A percentile compares a stretch with the other conserved stretches of the same genome.
Evolutionary conservation across 2,797 vertebrate species (phyloP).

Genomic region (Galagoides demidoff): DNA sequence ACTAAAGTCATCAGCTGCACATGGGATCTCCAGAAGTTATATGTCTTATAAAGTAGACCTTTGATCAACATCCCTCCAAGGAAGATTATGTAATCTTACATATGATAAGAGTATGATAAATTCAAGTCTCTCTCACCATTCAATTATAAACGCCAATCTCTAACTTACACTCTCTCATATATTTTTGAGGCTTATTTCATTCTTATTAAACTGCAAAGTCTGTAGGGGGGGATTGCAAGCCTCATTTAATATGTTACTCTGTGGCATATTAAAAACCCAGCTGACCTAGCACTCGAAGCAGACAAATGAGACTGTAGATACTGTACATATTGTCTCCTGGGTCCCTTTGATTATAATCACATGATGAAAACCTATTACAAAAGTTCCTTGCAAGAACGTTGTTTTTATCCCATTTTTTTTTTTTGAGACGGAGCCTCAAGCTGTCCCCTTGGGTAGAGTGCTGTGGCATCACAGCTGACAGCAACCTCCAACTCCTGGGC

Average conservation of each 20-base stretch:
- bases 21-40: not conserved
- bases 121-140: not conserved
- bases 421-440: no score
- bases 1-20: not conserved
- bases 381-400: not conserved
- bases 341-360: not conserved
- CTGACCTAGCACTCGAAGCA: not conserved
- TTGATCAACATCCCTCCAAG: not conserved
- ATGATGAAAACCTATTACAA: not conserved
- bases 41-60: not conserved
- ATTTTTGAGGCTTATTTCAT: conserved; percentile 7
- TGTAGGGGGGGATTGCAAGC: not conserved
- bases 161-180: not conserved
- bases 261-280: not conserved
- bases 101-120: not conserved
- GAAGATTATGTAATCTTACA: not conserved
- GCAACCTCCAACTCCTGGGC: no score
- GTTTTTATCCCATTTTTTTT: not conserved
- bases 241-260: not conserved
- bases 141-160: not conserved
- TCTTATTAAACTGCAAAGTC: not conserved
- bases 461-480: no score
- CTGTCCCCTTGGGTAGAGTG: no score
- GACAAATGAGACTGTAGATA: not conserved
- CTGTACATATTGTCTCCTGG: not conserved